These are phyloP conservation scores for Dynastes grantii DNA, from an alignment of 2,888 invertebrate genomes.

Conservation along the genomic window DNA sequence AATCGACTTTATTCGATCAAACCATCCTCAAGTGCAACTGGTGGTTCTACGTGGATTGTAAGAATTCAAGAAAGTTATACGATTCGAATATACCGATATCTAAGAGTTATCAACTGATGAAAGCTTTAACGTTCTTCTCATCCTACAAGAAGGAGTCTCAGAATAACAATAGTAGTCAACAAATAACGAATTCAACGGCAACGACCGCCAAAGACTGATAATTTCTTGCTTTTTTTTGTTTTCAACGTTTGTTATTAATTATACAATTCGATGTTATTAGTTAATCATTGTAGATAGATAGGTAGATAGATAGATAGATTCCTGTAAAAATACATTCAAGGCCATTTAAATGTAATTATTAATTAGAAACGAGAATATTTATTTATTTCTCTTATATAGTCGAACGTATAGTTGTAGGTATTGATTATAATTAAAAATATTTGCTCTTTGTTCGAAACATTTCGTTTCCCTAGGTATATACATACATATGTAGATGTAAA, in stretches of 20 bases:
- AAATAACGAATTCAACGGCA: not conserved
- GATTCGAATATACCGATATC: conserved; percentile 93
- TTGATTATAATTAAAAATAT: not conserved
- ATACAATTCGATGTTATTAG: conserved; percentile 9
- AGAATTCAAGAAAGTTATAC: conserved; percentile 84
- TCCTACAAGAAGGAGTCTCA: conserved; percentile 81
- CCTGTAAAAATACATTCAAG: conserved; percentile 18
- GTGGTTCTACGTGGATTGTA: conserved; percentile 96
- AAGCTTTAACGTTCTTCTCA: conserved; percentile 90
- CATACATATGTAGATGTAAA: too few relatives aligned
- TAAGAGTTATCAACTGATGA: conserved; percentile 93
- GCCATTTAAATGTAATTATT: conserved; percentile 23
- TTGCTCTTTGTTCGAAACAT: not conserved
- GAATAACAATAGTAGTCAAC: conserved; percentile 36
- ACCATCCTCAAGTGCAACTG: conserved; percentile 93
- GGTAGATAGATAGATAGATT: not conserved
- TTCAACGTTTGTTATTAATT: conserved; percentile 9
- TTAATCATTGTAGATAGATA: not conserved
- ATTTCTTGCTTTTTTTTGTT: not conserved
- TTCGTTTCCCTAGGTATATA: too few relatives aligned
- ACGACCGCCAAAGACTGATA: conserved; percentile 34
- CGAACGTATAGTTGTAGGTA: too few relatives aligned
- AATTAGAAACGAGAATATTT: not conserved
- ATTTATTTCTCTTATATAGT: conserved; percentile 8
- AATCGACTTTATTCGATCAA: conserved; percentile 92